Percentiles rank a stretch among this genome's conserved stretches.
phyloP scores from a whole-genome alignment of 2,113 vertebrate genomes.

The Lophotis ruficrista region DNA sequence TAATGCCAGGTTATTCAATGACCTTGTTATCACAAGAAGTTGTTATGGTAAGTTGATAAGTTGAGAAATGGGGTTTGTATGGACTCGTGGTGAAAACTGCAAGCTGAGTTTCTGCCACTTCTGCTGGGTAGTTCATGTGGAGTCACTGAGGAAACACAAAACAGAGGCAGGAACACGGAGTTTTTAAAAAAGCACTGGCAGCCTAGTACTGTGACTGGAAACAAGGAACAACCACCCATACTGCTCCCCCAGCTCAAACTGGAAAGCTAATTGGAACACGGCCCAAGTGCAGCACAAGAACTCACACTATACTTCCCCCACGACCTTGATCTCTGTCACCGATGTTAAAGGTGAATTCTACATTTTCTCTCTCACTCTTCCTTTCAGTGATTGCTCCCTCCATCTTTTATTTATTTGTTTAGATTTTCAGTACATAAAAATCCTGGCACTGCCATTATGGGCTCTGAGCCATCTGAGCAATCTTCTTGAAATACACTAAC shows the following conservation, averaged over 20 bases:
- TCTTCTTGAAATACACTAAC: constrained; percentile 61
- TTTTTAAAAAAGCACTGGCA: not conserved
- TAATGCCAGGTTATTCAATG: not conserved
- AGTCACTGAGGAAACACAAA: not conserved
- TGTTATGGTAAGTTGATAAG: not conserved
- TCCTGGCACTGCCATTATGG: constrained; percentile 12
- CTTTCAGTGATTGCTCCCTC: not conserved
- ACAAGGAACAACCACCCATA: not conserved
- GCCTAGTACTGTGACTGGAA: not conserved
- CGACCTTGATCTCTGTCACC: not conserved
- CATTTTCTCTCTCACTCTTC: not conserved
- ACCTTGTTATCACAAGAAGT: not conserved
- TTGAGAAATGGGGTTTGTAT: not conserved
- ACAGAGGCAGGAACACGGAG: not conserved
- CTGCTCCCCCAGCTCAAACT: not conserved
- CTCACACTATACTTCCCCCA: not conserved
- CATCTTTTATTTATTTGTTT: constrained; percentile 8
- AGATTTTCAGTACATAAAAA: constrained; percentile 34
- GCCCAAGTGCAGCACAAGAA: not conserved
- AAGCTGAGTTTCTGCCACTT: not conserved
- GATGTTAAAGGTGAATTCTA: not conserved
- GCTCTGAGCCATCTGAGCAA: constrained; percentile 61
- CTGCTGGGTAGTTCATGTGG: not conserved
- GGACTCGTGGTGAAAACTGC: not conserved
- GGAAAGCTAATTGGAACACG: not conserved